Percentiles rank a stretch among this genome's conserved stretches.
Evolutionary conservation across 2,797 vertebrate genomes (phyloP).

Genomic region (Neoniphon sammara): DNA sequence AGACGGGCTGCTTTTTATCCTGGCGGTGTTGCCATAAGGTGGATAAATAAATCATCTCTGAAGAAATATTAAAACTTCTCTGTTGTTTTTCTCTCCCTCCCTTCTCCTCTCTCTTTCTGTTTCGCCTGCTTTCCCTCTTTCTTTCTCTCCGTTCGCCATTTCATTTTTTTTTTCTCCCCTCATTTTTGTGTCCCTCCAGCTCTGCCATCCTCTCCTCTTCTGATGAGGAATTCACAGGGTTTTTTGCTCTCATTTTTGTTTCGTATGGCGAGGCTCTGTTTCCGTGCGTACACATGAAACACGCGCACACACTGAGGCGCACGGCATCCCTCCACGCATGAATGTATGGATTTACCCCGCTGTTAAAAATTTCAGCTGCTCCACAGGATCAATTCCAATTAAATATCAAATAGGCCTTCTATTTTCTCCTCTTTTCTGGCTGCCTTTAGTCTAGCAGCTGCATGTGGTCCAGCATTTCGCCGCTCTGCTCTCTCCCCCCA

Average conservation of each 20-base stretch:
- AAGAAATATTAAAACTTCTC: slow-evolving; percentile 79
- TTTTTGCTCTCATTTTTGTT: slow-evolving; percentile 32
- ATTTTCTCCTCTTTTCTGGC: slow-evolving; percentile 45
- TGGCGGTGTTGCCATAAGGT: slow-evolving; percentile 74
- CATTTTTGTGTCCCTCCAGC: slow-evolving; percentile 23
- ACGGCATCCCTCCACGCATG: slow-evolving; percentile 1
- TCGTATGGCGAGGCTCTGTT: slow-evolving; percentile 15
- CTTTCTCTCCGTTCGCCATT: slow-evolving; percentile 35
- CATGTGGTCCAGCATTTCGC: slow-evolving; percentile 41
- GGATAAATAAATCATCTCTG: slow-evolving; percentile 80
- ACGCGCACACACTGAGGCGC: slow-evolving; percentile 3
- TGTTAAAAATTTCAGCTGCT: slow-evolving; percentile 61
- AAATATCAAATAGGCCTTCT: slow-evolving; percentile 71
- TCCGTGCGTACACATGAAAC: neutral
- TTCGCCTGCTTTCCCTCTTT: slow-evolving; percentile 23
- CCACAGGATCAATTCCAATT: slow-evolving; percentile 77
- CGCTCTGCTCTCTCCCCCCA: neutral
- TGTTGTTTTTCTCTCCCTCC: slow-evolving; percentile 47
- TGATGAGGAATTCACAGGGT: slow-evolving; percentile 35
- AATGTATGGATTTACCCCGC: slow-evolving; percentile 65
- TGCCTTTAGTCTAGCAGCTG: slow-evolving; percentile 41
- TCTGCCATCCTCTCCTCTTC: slow-evolving; percentile 29
- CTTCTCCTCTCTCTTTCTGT: slow-evolving; percentile 27
- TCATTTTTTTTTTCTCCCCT: slow-evolving; percentile 12
- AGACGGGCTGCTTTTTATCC: slow-evolving; percentile 57